Conservation (phyloP, 2,888 invertebrate genomes). For the Embidobia sp. region DNA sequence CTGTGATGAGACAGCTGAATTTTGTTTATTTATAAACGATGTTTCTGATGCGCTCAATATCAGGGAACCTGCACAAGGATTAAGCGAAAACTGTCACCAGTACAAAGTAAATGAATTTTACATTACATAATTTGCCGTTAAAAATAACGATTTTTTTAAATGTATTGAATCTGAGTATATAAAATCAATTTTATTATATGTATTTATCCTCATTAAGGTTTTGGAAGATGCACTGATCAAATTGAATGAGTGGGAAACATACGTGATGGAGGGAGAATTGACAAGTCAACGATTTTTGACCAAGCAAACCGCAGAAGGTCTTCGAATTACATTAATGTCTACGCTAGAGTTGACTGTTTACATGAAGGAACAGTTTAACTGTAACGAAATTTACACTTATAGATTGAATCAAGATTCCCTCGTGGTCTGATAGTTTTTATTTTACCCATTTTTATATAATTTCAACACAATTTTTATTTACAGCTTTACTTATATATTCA, state of each 20-base stretch:
- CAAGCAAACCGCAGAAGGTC: background rate
- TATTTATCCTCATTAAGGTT: background rate
- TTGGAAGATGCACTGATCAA: conserved; percentile 1
- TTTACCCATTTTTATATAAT: too few species aligned
- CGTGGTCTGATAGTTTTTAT: background rate
- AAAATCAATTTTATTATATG: too few species aligned
- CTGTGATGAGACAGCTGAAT: conserved; percentile 6
- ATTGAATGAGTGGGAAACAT: background rate
- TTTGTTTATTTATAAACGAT: conserved; percentile 1
- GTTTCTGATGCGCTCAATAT: conserved; percentile 2
- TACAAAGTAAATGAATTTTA: conserved; percentile 3
- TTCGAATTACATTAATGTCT: conserved; percentile 1
- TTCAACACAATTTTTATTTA: background rate
- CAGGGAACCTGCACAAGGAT: background rate
- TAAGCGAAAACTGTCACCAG: background rate
- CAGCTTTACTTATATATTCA: too few species aligned
- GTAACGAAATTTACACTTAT: background rate
- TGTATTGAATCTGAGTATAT: background rate
- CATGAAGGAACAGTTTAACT: background rate
- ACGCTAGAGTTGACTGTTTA: background rate
- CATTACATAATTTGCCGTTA: too few species aligned
- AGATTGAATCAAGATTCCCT: background rate
- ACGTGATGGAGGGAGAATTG: background rate
- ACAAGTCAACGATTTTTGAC: background rate
- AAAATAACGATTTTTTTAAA: conserved; percentile 1